Conservation (phyloP, 2,797 vertebrate genomes). For the Natrix natrix region DNA sequence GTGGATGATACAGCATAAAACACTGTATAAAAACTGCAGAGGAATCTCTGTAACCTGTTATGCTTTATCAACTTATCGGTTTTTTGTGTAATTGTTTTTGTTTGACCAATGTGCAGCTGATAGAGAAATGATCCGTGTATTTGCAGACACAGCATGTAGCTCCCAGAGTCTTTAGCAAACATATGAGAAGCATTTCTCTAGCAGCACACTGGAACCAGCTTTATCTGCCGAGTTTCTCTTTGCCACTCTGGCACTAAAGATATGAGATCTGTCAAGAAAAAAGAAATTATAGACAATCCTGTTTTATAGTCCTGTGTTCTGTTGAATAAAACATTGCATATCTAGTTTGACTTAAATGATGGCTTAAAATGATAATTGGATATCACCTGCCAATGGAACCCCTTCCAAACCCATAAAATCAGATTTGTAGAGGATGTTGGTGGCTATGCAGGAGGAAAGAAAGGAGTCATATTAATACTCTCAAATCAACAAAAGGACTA, state of each 20-base stretch:
- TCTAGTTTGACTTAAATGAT: slow-evolving; percentile 39
- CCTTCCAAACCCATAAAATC: neutral
- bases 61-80: neutral
- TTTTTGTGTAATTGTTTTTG: neutral
- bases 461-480: neutral
- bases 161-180: neutral
- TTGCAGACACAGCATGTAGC: neutral
- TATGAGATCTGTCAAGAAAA: neutral
- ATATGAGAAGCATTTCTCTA: neutral
- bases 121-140: neutral
- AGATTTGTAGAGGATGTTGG: neutral
- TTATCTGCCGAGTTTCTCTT: neutral
- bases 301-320: slow-evolving; percentile 22
- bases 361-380: neutral
- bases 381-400: neutral
- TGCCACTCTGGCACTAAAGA: neutral
- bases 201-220: neutral
- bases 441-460: neutral
- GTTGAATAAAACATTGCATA: slow-evolving; percentile 38
- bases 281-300: neutral
- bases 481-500: neutral
- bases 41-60: neutral
- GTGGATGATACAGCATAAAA: neutral
- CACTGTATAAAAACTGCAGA: neutral
- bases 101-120: neutral